Conservation (phyloP, 1,140 invertebrate genomes). For the Teleopsis dalmanni region DNA sequence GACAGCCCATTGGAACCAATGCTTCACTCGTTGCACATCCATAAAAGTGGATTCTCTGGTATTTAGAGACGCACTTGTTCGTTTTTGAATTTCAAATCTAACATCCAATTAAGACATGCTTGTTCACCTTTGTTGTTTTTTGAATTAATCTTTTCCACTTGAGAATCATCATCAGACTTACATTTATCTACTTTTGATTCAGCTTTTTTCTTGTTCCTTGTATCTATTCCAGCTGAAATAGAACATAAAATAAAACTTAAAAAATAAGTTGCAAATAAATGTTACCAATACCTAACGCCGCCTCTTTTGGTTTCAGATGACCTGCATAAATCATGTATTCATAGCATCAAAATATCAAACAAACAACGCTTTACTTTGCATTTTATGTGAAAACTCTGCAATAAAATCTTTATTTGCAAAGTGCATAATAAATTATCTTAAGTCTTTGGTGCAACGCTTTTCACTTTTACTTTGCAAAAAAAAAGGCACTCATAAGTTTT, state of each 20-base stretch:
- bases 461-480: too few species aligned
- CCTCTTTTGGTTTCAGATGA: constrained; percentile 80
- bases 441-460: too few species aligned
- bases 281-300: constrained; percentile 49
- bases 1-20: constrained; percentile 90
- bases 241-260: neutral
- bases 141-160: constrained; percentile 9
- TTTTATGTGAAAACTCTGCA: too few species aligned
- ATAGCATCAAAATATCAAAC: too few species aligned
- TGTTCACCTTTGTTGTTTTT: constrained; percentile 14
- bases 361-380: too few species aligned
- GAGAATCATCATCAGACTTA: neutral
- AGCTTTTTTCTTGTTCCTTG: constrained; percentile 15
- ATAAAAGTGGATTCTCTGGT: constrained; percentile 60
- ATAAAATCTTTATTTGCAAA: too few species aligned
- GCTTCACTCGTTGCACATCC: constrained; percentile 69
- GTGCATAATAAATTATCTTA: too few species aligned
- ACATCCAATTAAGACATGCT: constrained; percentile 66
- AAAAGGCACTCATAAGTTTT: too few species aligned
- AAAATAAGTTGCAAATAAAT: neutral
- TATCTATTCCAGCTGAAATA: constrained; percentile 26
- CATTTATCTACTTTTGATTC: constrained; percentile 4
- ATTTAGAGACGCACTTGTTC: constrained; percentile 65
- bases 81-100: constrained; percentile 69
- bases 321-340: too few species aligned